Base-by-base conservation (phyloP, 2,888 invertebrate species). In the Pterobdella sp. region DNA sequence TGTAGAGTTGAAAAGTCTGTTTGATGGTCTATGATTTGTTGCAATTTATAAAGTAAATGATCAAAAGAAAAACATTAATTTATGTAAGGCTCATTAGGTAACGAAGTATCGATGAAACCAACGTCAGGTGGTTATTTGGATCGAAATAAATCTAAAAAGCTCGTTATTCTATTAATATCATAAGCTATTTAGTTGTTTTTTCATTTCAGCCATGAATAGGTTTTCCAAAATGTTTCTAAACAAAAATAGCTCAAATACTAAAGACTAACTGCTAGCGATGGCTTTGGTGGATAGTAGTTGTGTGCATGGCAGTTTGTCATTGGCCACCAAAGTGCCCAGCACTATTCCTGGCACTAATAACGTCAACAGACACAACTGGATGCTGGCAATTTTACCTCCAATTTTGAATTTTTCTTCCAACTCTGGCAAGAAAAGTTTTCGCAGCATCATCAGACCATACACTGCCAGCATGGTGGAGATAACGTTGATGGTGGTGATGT, bases 381-480 rank as follows among this genome's bases (percentile, higher is more conserved):
- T 37, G 72, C 73, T 68, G 52, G 71, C 37, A 49, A 75, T 72
- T 64, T 75, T 75, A 18, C 75, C 75, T 0, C 64, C 66, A 37
- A 75, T 66, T 18, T 49, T 60, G 63, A 73, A 71, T 22, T 31
- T 64, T 42, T 63, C 60, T n/a, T 72, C 75, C 29, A 75, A 67
- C 32, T 75, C 75, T 10, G 73, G 75, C 14, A 32, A 31, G 49
- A 75, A 71, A n/a, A 74, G 34, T 18, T 68, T 65, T 34, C 72
- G 56, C 32, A 73, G 37, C 7, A 76, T 56, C 72, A 75, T 72
- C 49, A 76, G 72, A 7, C 75, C 76, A 36, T 76, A 76, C 4
- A 76, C 74, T 4, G 76, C 76, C 26, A 64, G 22, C 64, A 75
- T 49, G 18, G 76, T 76, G 32, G 75, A 74, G 1, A 65, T 52